These are phyloP conservation scores for Trichacis sp. DNA, from an alignment of 2,888 invertebrate genomes.

Conservation along the genomic window DNA sequence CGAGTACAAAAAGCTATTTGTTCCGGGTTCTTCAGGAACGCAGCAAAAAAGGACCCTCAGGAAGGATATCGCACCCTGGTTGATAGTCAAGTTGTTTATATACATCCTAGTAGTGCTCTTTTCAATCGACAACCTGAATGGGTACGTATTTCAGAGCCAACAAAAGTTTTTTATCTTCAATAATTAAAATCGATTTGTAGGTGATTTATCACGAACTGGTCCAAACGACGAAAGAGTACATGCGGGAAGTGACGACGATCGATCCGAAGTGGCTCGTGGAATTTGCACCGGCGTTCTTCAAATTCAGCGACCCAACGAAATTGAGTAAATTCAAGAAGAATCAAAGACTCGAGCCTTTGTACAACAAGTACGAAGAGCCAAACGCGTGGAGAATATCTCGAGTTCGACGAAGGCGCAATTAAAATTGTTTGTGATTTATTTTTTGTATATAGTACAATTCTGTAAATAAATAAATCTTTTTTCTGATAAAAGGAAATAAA, in stretches of 20 bases:
- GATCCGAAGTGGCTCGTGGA: conserved; percentile 99
- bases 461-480: neutral
- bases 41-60: conserved; percentile 99
- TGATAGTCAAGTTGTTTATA: conserved; percentile 98
- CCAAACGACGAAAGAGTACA: conserved; percentile 98
- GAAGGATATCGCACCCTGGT: conserved; percentile 97
- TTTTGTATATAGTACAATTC: too few relatives aligned
- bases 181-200: conserved; percentile 63
- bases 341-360: conserved; percentile 95
- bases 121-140: conserved; percentile 99
- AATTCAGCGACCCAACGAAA: conserved; percentile 98
- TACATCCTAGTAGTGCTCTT: conserved; percentile 97
- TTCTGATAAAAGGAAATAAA: neutral
- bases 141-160: conserved; percentile 64
- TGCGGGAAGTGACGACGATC: conserved; percentile 97
- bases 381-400: conserved; percentile 99
- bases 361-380: conserved; percentile 99
- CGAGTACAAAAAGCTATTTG: conserved; percentile 98
- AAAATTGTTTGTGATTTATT: conserved; percentile 54
- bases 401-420: conserved; percentile 88
- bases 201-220: conserved; percentile 99
- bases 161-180: neutral
- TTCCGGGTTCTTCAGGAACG: conserved; percentile 98
- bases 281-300: conserved; percentile 99
- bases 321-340: conserved; percentile 99